Conservation (phyloP, 1,140 invertebrate genomes). For the Thrips palmi region DNA sequence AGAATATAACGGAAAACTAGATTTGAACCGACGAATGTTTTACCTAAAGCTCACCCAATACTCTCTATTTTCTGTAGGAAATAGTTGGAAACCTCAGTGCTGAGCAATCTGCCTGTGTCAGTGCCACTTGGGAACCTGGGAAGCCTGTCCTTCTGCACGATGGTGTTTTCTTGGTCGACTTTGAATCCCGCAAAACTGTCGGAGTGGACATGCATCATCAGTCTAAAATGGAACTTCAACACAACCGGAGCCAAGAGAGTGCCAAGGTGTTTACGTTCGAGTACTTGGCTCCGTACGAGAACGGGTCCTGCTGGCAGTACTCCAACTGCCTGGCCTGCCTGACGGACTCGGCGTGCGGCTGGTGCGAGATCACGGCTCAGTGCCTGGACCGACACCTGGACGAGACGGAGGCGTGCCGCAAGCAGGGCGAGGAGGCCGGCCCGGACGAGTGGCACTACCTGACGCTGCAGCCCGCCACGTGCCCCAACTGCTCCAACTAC, state of each 20-base stretch:
- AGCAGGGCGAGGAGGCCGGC: constrained; percentile 16
- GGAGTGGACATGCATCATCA: constrained; percentile 36
- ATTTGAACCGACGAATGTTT: too few species aligned
- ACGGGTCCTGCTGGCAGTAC: constrained; percentile 56
- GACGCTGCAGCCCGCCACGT: constrained; percentile 58
- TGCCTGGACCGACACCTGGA: constrained; percentile 41
- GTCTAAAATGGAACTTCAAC: constrained; percentile 61
- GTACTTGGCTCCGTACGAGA: constrained; percentile 68
- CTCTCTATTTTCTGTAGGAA: constrained; percentile 20
- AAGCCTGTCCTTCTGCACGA: constrained; percentile 28
- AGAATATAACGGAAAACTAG: too few species aligned
- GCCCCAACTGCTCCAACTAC: constrained; percentile 71
- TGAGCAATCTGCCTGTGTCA: constrained; percentile 39
- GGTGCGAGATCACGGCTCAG: constrained; percentile 55
- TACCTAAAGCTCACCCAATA: too few species aligned
- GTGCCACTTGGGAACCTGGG: constrained; percentile 33
- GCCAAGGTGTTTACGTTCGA: constrained; percentile 70
- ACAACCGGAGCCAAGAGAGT: constrained; percentile 47
- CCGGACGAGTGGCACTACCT: constrained; percentile 52
- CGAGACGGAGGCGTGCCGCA: constrained; percentile 38
- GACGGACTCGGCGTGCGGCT: constrained; percentile 73
- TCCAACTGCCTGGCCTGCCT: constrained; percentile 74
- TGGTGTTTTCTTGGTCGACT: constrained; percentile 46
- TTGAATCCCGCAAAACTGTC: constrained; percentile 39
- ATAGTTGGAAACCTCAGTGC: constrained; percentile 44